Conservation (phyloP, 2,888 invertebrate genomes). For the Eilema depressum region DNA sequence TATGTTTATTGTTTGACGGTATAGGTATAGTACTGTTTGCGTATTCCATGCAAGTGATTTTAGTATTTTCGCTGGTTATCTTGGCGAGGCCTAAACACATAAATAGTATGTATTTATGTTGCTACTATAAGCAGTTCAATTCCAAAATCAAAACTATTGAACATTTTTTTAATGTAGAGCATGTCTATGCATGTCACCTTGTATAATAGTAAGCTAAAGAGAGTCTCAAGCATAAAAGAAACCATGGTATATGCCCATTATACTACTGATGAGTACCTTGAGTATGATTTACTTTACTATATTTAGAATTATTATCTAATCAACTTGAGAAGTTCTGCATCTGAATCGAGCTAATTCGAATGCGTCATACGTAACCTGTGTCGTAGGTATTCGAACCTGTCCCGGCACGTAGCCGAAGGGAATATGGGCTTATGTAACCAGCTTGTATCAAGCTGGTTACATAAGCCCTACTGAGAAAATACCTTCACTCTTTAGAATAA, state of each 20-base stretch:
- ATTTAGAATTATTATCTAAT: too few species aligned
- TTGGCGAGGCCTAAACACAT: neutral
- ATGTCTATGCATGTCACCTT: neutral
- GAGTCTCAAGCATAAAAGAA: too few species aligned
- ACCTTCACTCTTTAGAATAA: neutral
- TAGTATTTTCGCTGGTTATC: neutral
- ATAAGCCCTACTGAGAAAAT: neutral
- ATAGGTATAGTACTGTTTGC: slow-evolving; percentile 2
- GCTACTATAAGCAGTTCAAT: neutral
- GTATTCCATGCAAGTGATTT: neutral
- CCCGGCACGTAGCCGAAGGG: neutral
- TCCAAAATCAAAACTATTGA: neutral
- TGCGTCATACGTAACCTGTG: neutral
- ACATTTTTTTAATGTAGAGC: neutral
- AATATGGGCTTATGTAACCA: too few species aligned
- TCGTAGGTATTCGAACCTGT: neutral
- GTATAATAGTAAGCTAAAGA: too few species aligned
- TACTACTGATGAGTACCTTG: too few species aligned
- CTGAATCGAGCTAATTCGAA: neutral
- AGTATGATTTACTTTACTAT: too few species aligned
- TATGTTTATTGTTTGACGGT: neutral
- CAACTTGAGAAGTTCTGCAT: neutral
- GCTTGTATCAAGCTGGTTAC: neutral
- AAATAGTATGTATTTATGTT: neutral
- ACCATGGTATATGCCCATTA: too few species aligned